Evolutionary conservation across 2,888 invertebrate species (phyloP), one percentile per base, ranked within the genome.

Genomic region (Lepeophtheirus nordmannii): DNA sequence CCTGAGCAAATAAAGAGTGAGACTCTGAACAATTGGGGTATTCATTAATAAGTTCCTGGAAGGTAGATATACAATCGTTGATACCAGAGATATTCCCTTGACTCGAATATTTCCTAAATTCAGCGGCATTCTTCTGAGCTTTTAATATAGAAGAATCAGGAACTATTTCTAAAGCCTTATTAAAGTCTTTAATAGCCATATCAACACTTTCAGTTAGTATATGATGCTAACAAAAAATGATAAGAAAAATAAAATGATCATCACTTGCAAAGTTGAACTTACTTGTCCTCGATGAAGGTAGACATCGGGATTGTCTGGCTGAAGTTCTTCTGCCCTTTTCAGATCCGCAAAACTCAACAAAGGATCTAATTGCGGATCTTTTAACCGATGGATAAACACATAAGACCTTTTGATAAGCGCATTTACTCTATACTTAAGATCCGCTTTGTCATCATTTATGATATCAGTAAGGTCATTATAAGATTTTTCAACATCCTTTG

Each of bases 51-150:
- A 87, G 83, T 68, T 81, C 79, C 72, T 87, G 82, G 76, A 93
- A 92, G 69, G 83, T 82, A 69, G 80, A 77, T 74, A 87, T 80
- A 1, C 85, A 85, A 71, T 81, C 79, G 71, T 82, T 79, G 63
- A 87, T 74, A 37, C 68, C 69, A 30, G 68, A 67, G 9, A 58
- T 60, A 41, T 69, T 57, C 22, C n/a, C 57, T 11, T 30, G 20
- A 10, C 39, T 73, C 68, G 83, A 79, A 38, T 85, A 83, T 73
- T 82, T 79, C 71, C 87, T 82, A 74, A 90, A 92, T 74, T 89
- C 87, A 41, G 86, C 85, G 76, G 90, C 93, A 73, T 88, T 87
- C 76, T 89, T 91, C 75, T 94, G 94, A 65, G 89, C 88, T 71
- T 83, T 85, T 2, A 89, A 88, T 73, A 91, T 84, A 2, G 88